These are phyloP conservation scores for Holotrichia oblita DNA, from an alignment of 1,140 invertebrate species.

Conservation along the genomic window DNA sequence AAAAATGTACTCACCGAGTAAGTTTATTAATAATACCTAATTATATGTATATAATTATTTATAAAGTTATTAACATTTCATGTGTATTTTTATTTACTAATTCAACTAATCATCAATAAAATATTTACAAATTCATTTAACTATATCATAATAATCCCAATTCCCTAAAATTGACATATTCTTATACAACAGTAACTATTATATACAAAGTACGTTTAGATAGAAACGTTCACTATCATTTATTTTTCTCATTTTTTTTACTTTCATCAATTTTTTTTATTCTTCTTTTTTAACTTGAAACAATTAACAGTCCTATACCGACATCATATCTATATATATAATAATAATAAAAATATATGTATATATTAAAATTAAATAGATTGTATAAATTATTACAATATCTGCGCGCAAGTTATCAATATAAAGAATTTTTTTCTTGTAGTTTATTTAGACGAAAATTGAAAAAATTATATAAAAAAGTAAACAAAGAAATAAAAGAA, in stretches of 20 bases:
- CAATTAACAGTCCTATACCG: constrained; percentile 58
- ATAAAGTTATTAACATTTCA: constrained; percentile 62
- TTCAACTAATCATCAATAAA: constrained; percentile 61
- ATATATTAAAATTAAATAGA: constrained; percentile 53
- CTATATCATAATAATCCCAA: constrained; percentile 57
- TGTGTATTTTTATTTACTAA: constrained; percentile 58
- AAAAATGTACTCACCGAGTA: constrained; percentile 40
- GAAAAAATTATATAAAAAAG: constrained; percentile 30
- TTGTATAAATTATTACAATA: constrained; percentile 55
- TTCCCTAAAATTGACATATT: constrained; percentile 62
- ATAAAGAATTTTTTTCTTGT: constrained; percentile 37
- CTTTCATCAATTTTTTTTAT: constrained; percentile 3
- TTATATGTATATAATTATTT: constrained; percentile 62
- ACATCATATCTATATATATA: constrained; percentile 40
- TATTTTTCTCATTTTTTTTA: constrained; percentile 27
- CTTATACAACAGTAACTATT: constrained; percentile 60
- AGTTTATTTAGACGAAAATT: background rate
- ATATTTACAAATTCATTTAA: constrained; percentile 62
- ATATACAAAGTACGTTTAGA: constrained; percentile 55
- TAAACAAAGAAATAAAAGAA: background rate
- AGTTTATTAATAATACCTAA: constrained; percentile 59
- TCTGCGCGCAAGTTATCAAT: constrained; percentile 47
- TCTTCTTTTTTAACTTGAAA: constrained; percentile 44
- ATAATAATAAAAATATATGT: constrained; percentile 57
- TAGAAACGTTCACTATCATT: constrained; percentile 41